These are phyloP conservation scores for Molorchus minor DNA, from an alignment of 2,888 invertebrate genomes.

Conservation along the genomic window DNA sequence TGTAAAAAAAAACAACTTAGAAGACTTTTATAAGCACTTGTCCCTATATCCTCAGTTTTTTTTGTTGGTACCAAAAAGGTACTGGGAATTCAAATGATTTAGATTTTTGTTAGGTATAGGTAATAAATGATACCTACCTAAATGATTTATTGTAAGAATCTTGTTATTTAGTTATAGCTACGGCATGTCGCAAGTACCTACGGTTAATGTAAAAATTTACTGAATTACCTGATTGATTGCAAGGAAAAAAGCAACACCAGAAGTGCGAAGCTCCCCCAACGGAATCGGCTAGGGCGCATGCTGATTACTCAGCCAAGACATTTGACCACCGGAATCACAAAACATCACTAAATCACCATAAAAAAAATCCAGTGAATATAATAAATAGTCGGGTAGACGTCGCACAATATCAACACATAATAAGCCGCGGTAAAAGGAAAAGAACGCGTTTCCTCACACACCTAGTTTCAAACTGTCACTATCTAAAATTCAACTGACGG, in stretches of 20 bases:
- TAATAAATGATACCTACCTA: no score
- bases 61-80: no score
- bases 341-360: slow-evolving; percentile 46
- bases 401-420: slow-evolving; percentile 26
- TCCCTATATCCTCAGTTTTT: no score
- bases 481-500: slow-evolving; percentile 36
- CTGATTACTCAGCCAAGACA: slow-evolving; percentile 50
- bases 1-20: no score
- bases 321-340: slow-evolving; percentile 48
- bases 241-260: slow-evolving; percentile 42
- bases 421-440: slow-evolving; percentile 9
- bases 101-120: no score
- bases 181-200: no score
- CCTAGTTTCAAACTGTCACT: slow-evolving; percentile 35
- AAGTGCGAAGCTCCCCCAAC: slow-evolving; percentile 48
- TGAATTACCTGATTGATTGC: slow-evolving; percentile 34
- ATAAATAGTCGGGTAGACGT: slow-evolving; percentile 22
- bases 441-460: slow-evolving; percentile 36
- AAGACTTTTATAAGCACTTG: no score
- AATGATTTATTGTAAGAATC: no score
- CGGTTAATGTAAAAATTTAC: no score
- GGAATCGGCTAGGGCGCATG: slow-evolving; percentile 50
- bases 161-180: no score
- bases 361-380: slow-evolving; percentile 19
- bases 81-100: no score